Evolutionary conservation across 2,113 vertebrate species (phyloP), one percentile per base, ranked within the genome.

Genomic region (Pithys albifrons): DNA sequence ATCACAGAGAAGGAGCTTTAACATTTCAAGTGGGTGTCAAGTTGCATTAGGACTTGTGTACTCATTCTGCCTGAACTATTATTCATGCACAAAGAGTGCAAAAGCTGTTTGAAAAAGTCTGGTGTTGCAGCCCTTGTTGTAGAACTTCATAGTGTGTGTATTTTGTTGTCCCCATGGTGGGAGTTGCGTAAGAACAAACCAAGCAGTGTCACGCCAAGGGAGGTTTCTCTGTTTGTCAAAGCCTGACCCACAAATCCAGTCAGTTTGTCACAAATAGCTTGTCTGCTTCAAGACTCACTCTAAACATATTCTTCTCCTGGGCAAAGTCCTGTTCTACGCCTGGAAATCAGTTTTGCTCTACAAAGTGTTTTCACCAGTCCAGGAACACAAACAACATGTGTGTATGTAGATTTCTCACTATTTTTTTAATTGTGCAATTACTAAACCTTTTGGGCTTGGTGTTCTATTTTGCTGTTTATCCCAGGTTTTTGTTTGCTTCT

Each of bases 1-100:
- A 74, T 52, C 33, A 55, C 29, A 39, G 70, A 85, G 55, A 81
- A 85, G 28, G 28, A 90, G 33, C 37, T 85, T 89, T 86, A 78
- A 85, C 29, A 87, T 79, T 94, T 91, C 46, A 91, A 70, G 67
- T 70, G 74, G 35, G 29, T 91, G 84, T 89, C 85, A 82, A 82
- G 65, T 58, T 93, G 67, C 65, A 62, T 77, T 71, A 80, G 31
- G 43, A 76, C 29, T 65, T 62, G 48, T 43, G 62, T 85, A 69
- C n/a, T 88, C 65, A 43, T 87, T 93, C 55, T 93, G 81, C 73
- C n/a, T 49, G 58, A 85, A 85, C 29, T 58, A 51, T 37, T 95
- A 55, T 72, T 88, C 48, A 58, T 62, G 55, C 41, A 88, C 48
- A 61, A 92, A 58, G 41, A 84, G 18, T 14, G 23, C 54, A 43